Percentiles rank a stretch among this genome's conserved stretches.
phyloP scores from a whole-genome alignment of 2,797 vertebrate species.

The Danio albolineatus region DNA sequence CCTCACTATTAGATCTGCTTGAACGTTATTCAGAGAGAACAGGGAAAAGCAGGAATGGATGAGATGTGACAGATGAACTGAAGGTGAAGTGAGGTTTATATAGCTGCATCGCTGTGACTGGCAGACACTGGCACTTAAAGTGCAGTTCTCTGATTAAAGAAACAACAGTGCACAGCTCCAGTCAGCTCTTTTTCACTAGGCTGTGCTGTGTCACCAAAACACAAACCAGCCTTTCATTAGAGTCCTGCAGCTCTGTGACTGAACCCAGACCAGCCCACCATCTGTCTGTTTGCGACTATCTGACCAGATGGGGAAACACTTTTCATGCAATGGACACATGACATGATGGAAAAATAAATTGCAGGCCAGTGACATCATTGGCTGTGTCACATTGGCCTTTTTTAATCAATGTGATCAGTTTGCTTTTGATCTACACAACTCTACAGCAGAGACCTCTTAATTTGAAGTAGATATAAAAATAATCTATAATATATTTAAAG shows the following conservation, averaged over 20 bases:
- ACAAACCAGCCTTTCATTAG: slow-evolving; percentile 15
- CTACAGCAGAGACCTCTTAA: neutral
- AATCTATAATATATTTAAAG: no score
- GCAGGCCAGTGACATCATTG: slow-evolving; percentile 23
- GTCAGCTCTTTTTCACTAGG: slow-evolving; percentile 18
- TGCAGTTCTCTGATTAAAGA: slow-evolving; percentile 6
- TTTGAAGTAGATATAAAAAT: neutral
- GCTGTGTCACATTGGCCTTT: neutral
- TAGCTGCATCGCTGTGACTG: neutral
- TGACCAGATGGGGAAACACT: slow-evolving; percentile 36
- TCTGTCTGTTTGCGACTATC: neutral
- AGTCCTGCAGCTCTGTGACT: neutral
- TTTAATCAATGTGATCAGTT: neutral
- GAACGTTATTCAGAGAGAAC: neutral
- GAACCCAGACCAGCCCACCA: neutral
- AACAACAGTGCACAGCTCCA: neutral
- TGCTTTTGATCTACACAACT: neutral
- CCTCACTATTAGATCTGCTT: neutral
- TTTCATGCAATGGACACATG: slow-evolving; percentile 17
- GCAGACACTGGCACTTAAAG: neutral
- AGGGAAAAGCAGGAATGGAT: neutral
- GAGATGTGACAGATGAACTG: neutral
- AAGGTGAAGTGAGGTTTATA: neutral
- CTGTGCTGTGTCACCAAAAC: slow-evolving; percentile 34
- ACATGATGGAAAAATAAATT: slow-evolving; percentile 25